Conservation (phyloP, 2,888 invertebrate genomes). For the Parnassius glacialis region DNA sequence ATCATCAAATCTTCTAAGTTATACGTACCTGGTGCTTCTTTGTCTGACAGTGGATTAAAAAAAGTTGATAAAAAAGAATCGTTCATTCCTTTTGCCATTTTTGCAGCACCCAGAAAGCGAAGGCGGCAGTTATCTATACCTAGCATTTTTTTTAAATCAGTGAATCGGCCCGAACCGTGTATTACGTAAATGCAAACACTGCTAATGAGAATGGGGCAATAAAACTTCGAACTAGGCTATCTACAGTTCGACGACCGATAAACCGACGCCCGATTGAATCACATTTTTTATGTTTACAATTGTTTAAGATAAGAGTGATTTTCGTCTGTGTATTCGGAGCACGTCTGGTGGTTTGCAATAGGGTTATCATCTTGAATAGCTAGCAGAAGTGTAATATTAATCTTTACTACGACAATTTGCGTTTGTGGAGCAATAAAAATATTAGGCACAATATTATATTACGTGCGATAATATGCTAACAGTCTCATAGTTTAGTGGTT, state of each 20-base stretch:
- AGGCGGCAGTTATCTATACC: too few species aligned
- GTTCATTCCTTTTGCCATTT: too few species aligned
- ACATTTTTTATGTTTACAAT: slow-evolving; percentile 29
- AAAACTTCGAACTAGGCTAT: slow-evolving; percentile 33
- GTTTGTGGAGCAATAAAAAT: too few species aligned
- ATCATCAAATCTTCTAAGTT: too few species aligned
- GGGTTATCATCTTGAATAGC: slow-evolving; percentile 12
- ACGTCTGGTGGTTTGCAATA: slow-evolving; percentile 18
- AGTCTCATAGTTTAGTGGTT: too few species aligned
- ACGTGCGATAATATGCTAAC: too few species aligned
- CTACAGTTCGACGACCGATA: slow-evolving; percentile 44
- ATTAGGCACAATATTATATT: too few species aligned
- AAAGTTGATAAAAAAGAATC: too few species aligned
- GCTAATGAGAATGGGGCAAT: slow-evolving; percentile 21
- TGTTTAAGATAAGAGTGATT: slow-evolving; percentile 20
- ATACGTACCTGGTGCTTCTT: too few species aligned
- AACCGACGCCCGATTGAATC: slow-evolving; percentile 29
- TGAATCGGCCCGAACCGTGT: not conserved
- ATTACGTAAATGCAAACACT: slow-evolving; percentile 22
- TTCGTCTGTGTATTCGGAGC: slow-evolving; percentile 13
- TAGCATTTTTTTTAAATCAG: too few species aligned
- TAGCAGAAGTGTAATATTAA: not conserved
- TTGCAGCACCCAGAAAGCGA: too few species aligned
- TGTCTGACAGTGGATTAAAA: too few species aligned
- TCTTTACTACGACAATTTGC: not conserved